Base-by-base conservation (phyloP, 1,140 invertebrate genomes). In the Polypedilum pembai region DNA sequence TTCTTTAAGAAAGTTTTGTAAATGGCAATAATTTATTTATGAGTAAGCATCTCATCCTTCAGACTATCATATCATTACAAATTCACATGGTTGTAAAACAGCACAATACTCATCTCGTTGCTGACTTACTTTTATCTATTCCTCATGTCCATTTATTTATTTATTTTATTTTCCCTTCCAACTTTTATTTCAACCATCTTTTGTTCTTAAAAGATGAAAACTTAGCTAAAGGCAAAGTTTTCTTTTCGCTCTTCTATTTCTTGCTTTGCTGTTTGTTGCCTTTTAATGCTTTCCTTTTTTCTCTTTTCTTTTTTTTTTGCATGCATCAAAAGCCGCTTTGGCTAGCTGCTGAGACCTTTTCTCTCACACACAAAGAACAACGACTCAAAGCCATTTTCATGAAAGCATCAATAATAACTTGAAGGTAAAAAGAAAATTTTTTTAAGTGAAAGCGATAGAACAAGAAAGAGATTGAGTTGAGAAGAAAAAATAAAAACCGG, bases 371-470 rank as follows among this genome's bases (percentile, higher is more conserved):
- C n/a, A n/a, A 56, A 3, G 12, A 56, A 56, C 10, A 56, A n/a
- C 45, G 12, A 56, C 12, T 33, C 12, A 56, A 56, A 56, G 45
- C 45, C n/a, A 56, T 56, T 56, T 56, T 33, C 24, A 33, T 56
- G 45, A 56, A 56, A 56, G 45, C 45, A 56, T 56, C 45, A 56
- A 56, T 56, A 56, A 56, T 56, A 56, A 56, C 45, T 56, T 56
- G 45, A 56, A 56, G 45, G 45, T 56, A 56, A 56, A 56, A 56
- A n/a, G 15, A 15, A 45, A 10, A 15, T 15, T 56, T 56, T 56
- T 12, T 33, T 33, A 56, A 56, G 24, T 33, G 24, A 33, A 33
- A 33, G 24, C 24, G 24, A 33, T 33, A 33, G 24, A 33, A 33
- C 5, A 56, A 12, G 45, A 56, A 56, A 56, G 45, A 15, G n/a